phyloP scores from a whole-genome alignment of 2,797 vertebrate genomes.

The Discoglossus pictus region DNA sequence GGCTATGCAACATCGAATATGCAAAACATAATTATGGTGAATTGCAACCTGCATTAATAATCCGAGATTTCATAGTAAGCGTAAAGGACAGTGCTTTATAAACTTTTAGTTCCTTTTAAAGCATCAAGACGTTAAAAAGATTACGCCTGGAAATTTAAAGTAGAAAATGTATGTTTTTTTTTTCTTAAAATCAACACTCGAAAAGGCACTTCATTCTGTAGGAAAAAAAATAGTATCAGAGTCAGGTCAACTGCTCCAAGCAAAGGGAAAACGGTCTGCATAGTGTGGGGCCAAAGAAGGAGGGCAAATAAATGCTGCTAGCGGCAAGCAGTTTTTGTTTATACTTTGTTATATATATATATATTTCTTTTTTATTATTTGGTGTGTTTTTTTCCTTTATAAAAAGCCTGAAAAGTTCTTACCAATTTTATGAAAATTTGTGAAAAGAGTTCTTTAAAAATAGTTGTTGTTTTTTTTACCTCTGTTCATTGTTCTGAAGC shows the following conservation, averaged over 20 bases:
- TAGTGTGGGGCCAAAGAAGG: constrained; percentile 71
- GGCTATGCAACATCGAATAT: constrained; percentile 39
- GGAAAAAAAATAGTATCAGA: constrained; percentile 81
- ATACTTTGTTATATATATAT: constrained; percentile 9
- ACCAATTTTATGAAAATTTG: constrained; percentile 72
- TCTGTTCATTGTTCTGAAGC: constrained; percentile 61
- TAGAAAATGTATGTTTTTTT: constrained; percentile 84
- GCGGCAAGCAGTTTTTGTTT: constrained; percentile 62
- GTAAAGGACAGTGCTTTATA: constrained; percentile 76
- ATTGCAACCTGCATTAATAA: constrained; percentile 63
- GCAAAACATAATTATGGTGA: constrained; percentile 57
- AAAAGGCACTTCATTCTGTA: constrained; percentile 98
- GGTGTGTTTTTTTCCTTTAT: constrained; percentile 70
- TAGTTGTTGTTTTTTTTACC: constrained; percentile 62
- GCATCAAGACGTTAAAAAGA: constrained; percentile 86
- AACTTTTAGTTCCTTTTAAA: constrained; percentile 80
- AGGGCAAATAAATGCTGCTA: constrained; percentile 66
- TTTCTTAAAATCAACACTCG: constrained; percentile 92
- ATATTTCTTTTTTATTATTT: constrained; percentile 66
- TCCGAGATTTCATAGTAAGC: constrained; percentile 58
- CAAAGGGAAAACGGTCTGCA: constrained; percentile 79
- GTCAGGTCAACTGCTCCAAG: constrained; percentile 84
- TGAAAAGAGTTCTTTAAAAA: constrained; percentile 78
- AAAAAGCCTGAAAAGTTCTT: constrained; percentile 68
- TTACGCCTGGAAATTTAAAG: constrained; percentile 83